Conservation (phyloP, 1,140 invertebrate species). For the Reticulitermes speratus region DNA sequence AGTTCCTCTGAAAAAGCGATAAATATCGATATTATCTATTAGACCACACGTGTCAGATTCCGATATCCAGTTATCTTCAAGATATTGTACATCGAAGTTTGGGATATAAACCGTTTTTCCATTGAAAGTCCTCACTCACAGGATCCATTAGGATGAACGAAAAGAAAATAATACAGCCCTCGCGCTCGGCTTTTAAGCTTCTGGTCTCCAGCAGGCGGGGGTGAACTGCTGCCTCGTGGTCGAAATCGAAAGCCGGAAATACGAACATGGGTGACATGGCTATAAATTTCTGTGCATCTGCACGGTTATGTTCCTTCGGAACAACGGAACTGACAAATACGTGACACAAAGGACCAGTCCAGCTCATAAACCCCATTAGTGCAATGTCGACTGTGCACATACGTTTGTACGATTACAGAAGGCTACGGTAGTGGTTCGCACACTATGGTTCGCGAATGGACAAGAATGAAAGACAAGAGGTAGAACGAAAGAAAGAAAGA, state of each 20-base stretch:
- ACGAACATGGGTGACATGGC: not conserved
- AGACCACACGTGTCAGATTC: too few relatives aligned
- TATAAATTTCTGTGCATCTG: not conserved
- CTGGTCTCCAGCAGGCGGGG: slow-evolving; percentile 3
- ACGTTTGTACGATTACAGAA: not conserved
- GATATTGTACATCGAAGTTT: not conserved
- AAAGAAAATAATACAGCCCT: not conserved
- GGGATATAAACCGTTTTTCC: not conserved
- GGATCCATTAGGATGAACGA: slow-evolving; percentile 8
- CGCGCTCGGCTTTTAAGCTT: not conserved
- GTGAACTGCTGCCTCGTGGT: not conserved
- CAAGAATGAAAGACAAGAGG: not conserved
- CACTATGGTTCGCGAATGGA: not conserved
- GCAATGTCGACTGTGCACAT: not conserved
- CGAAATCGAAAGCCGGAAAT: slow-evolving; percentile 6
- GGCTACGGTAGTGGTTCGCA: not conserved
- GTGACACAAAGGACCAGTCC: not conserved
- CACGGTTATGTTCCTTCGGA: not conserved
- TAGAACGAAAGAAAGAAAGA: too few relatives aligned
- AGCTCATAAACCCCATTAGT: not conserved
- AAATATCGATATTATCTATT: too few relatives aligned
- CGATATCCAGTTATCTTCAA: too few relatives aligned
- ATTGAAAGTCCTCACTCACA: not conserved
- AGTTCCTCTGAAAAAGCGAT: too few relatives aligned
- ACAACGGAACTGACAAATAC: not conserved